These are phyloP conservation scores for Parapsyche elsis DNA, from an alignment of 1,140 invertebrate species.

Conservation along the genomic window DNA sequence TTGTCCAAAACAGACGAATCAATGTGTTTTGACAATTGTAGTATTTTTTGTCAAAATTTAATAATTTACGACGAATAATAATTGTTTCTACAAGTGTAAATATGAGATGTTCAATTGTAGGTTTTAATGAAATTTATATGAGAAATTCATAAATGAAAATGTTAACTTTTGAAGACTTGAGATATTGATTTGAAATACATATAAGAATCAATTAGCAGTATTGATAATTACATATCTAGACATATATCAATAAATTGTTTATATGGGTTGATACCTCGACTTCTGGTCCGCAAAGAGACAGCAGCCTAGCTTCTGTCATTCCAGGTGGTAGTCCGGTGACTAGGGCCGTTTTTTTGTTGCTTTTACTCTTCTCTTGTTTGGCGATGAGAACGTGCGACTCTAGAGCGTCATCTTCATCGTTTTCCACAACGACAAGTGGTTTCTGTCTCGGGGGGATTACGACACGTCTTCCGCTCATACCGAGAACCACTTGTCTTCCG, in stretches of 20 bases:
- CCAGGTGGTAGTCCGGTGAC: constrained; percentile 52
- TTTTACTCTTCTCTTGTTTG: constrained; percentile 5
- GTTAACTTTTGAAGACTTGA: not conserved
- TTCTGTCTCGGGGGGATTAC: constrained; percentile 46
- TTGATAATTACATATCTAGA: constrained; percentile 5
- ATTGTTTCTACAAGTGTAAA: no score
- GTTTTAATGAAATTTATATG: no score
- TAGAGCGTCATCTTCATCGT: constrained; percentile 37
- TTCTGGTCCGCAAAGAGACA: constrained; percentile 53
- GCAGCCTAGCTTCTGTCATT: constrained; percentile 52
- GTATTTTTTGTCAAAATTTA: no score
- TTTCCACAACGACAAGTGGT: constrained; percentile 49
- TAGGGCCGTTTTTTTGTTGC: constrained; percentile 32
- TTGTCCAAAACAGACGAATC: no score
- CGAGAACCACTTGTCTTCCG: constrained; percentile 26
- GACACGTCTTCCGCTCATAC: constrained; percentile 44
- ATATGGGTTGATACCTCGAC: constrained; percentile 53
- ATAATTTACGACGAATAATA: no score
- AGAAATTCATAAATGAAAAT: not conserved
- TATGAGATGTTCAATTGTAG: no score
- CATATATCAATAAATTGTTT: constrained; percentile 37
- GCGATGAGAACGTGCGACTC: constrained; percentile 11
- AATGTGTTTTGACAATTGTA: no score
- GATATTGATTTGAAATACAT: not conserved
- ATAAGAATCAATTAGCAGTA: not conserved